phyloP scores from a whole-genome alignment of 2,113 vertebrate genomes.

The Oncorhynchus clarkii region DNA sequence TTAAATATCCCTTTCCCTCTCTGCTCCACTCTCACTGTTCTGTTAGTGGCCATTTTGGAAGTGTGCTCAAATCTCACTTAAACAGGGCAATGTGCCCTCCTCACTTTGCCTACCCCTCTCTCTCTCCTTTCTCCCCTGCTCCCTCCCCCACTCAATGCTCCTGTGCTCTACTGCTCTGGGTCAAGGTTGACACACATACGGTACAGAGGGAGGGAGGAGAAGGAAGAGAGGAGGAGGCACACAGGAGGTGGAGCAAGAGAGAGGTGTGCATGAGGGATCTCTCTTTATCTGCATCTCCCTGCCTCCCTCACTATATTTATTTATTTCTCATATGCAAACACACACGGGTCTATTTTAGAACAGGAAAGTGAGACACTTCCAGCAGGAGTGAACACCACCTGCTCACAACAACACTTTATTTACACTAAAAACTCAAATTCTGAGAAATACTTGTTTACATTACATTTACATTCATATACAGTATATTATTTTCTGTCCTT shows the following conservation, averaged over 20 bases:
- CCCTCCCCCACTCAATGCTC: not conserved
- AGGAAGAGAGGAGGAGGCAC: not conserved
- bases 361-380: not conserved
- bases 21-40: not conserved
- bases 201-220: not conserved
- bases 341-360: not conserved
- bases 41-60: too few relatives aligned
- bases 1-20: not conserved
- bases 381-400: not conserved
- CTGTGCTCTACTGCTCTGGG: slow-evolving; percentile 15
- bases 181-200: slow-evolving; percentile 38
- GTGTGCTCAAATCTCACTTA: too few relatives aligned
- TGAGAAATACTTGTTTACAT: too few relatives aligned
- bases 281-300: slow-evolving; percentile 5
- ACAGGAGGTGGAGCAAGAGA: not conserved
- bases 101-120: too few relatives aligned
- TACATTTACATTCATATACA: too few relatives aligned
- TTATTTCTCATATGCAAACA: not conserved
- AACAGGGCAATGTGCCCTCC: too few relatives aligned
- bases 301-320: not conserved
- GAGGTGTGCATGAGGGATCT: not conserved
- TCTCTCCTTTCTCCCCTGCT: not conserved
- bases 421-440: not conserved
- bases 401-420: not conserved
- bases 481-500: too few relatives aligned